These are phyloP conservation scores for Sphaeramia orbicularis DNA, from an alignment of 2,797 vertebrate species.

Conservation along the genomic window DNA sequence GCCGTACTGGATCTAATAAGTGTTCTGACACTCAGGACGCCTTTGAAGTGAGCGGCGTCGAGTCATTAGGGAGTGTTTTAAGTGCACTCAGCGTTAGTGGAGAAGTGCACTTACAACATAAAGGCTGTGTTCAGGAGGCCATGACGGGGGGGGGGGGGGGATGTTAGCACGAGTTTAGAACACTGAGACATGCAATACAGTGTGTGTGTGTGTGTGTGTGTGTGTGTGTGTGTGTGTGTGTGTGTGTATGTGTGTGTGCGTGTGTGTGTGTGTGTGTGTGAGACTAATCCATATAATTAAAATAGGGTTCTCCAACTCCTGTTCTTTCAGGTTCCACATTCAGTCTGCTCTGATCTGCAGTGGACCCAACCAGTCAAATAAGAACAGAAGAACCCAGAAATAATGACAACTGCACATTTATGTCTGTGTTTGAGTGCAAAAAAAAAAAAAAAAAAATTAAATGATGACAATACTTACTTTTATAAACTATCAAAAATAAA, in stretches of 20 bases:
- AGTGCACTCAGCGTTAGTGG: constrained; percentile 67
- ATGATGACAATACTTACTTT: too few species aligned
- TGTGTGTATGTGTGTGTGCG: constrained; percentile 47
- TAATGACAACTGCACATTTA: too few species aligned
- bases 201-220: not conserved
- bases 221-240: constrained; percentile 20
- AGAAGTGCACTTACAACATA: constrained; percentile 61
- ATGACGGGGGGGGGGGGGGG: constrained; percentile 48
- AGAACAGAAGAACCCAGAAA: too few species aligned
- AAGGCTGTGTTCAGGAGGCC: constrained; percentile 51
- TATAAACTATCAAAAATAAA: too few species aligned
- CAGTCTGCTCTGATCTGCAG: too few species aligned
- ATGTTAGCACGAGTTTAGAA: constrained; percentile 40
- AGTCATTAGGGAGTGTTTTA: constrained; percentile 56
- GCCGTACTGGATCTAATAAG: constrained; percentile 27
- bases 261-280: too few species aligned
- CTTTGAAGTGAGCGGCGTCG: constrained; percentile 22
- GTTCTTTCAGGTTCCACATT: too few species aligned
- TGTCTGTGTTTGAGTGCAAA: too few species aligned
- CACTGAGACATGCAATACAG: constrained; percentile 40
- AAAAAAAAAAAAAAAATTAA: too few species aligned
- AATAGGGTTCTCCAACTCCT: too few species aligned
- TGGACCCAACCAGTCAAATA: too few species aligned
- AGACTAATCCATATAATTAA: too few species aligned
- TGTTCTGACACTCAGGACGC: constrained; percentile 39